Conservation (phyloP, 2,113 vertebrate genomes). For the Dicentrarchus labrax region DNA sequence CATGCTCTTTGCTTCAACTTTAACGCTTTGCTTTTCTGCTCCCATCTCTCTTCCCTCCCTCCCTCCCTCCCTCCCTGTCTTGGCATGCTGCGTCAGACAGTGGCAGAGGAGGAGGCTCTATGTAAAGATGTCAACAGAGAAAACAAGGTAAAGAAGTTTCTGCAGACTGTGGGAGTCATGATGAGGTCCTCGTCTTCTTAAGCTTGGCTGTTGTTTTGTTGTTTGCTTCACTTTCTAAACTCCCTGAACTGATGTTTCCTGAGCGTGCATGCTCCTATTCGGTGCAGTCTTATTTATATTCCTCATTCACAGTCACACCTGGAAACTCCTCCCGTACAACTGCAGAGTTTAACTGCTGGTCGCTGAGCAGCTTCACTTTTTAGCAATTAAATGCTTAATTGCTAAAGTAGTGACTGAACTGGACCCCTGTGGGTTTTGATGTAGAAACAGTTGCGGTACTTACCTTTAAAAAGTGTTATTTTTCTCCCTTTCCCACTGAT, state of each 20-base stretch:
- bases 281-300: background rate
- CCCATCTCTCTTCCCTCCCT: background rate
- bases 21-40: slow-evolving; percentile 13
- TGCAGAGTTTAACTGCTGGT: background rate
- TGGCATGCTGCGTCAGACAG: slow-evolving; percentile 80
- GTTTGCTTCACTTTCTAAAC: background rate
- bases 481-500: background rate
- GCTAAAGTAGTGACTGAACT: background rate
- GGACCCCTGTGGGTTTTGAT: slow-evolving; percentile 3
- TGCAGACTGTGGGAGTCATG: background rate
- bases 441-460: background rate
- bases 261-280: slow-evolving; percentile 9
- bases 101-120: slow-evolving; percentile 85
- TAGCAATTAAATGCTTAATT: background rate
- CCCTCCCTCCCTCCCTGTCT: slow-evolving; percentile 30
- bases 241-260: background rate
- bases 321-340: background rate
- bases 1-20: background rate
- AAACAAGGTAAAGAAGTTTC: slow-evolving; percentile 78
- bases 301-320: background rate
- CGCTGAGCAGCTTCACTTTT: background rate
- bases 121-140: slow-evolving; percentile 86
- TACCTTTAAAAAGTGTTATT: background rate
- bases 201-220: background rate
- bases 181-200: background rate